Base-by-base conservation (phyloP, 1,140 invertebrate species). In the Camponotus floridanus region DNA sequence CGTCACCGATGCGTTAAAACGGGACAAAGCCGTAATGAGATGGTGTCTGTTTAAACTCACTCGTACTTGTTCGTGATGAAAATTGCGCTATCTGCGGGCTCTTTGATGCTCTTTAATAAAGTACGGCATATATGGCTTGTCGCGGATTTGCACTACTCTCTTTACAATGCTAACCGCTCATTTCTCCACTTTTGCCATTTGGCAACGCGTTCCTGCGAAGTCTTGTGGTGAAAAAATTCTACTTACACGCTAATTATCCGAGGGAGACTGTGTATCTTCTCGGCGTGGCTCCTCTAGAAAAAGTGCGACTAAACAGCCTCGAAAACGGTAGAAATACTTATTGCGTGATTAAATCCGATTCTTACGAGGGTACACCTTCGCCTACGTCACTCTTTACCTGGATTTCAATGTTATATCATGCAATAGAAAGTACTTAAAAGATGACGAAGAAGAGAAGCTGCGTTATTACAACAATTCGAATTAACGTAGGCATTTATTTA, bases 401-500 rank as follows among this genome's bases (percentile, higher is more conserved):
- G 21, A 71, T 33, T 36, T 74, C 45, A 45, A 73, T 39, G 55
- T 36, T 13, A 36, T 55, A 73, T 73, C 68, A 57, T 83, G 39
- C 39, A 26, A 48, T 55, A 15, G n/a, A 68, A 61, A 21, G 33
- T 70, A 21, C 64, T 51, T 7, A 36, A 39, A 33, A 68, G 39
- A 61, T 11, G n/a, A n/a, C 8, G 21, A 45, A 62, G 36, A 65
- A 57, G 7, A 70, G 31, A 71, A 61, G 9, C 26, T 39, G 67
- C 79, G 51, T 61, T 61, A 57, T 45, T 26, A 45, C 51, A 15
- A 81, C 61, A 83, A 62, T 39, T 73, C 36, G 39, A 71, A 31
- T 61, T 61, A 74, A 74, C 57, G 11, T 83, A 48, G 68, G 11
- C 26, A 26, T 73, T 83, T 83, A 62, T 83, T 83, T 83, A 73